Base-by-base conservation (phyloP, 2,113 vertebrate genomes). In the Eudyptes chrysolophus region DNA sequence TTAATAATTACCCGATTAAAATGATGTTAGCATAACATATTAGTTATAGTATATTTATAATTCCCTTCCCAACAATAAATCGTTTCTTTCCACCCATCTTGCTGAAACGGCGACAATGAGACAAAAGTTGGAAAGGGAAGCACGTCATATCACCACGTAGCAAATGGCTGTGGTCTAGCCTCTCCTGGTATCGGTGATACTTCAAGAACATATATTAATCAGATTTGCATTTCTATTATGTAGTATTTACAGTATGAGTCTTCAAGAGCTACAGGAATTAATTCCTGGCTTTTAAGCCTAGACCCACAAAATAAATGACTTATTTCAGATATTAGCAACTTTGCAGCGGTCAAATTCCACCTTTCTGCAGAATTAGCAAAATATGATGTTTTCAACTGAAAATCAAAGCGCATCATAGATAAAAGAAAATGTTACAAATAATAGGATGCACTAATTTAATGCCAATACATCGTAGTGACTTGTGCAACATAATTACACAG, bases 1-100 rank as follows among this genome's bases (percentile, higher is more conserved):
- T 97, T 94, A 97, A 92, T 96, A 98, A 97, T 97, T 94, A 97
- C 75, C 84, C 94, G 86, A 96, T 97, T 97, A 95, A 97, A 96
- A 68, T 84, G 34, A 91, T 95, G 84, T 95, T 97, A 96, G 89
- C 81, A 87, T 93, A 97, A 85, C 40, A 24, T 76, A 95, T 97
- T 96, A 96, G 78, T 84, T 93, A 94, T 38, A 92, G 49, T 72
- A 49, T 92, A 84, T 96, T 97, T 90, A 89, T 91, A 95, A 96
- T 74, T 94, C 89, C 17, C 26, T 92, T 92, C 74, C 54, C 38
- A 88, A 85, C 46, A 95, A 66, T 64, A 84, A 92, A 78, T 81
- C 0, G 0, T 89, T 85, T 74, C 34, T 74, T 92, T 80, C n/a
- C 38, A 81, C 29, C 32, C n/a, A 36, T 62, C n/a, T 81, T 65